A percentile compares a stretch with the other conserved stretches of the same genome.
Evolutionary conservation across 64 coral and sea anemone genomes (phyloP).

Genomic region (Pocillopora verrucosa): DNA sequence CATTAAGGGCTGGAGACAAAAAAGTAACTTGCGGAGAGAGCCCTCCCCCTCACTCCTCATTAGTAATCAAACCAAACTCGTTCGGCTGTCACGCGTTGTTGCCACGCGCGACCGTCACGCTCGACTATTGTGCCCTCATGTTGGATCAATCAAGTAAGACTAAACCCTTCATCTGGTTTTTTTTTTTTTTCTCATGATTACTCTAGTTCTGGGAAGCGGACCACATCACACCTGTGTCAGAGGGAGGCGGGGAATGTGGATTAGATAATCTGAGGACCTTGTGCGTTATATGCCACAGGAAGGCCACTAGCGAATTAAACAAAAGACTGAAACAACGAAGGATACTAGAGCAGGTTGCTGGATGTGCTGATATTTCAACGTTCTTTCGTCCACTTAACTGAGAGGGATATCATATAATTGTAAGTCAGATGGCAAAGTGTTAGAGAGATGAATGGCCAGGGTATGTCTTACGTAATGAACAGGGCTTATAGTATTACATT

Average conservation of each 20-base stretch:
- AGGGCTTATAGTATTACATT: too few species aligned
- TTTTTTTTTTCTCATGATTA: background rate
- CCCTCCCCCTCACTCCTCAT: too few species aligned
- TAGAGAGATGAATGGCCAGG: too few species aligned
- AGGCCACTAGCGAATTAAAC: constrained; percentile 69
- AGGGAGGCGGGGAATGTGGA: constrained; percentile 95
- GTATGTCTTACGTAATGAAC: too few species aligned
- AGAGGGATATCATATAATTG: background rate
- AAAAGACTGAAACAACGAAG: constrained; percentile 65
- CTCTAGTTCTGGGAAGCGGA: constrained; percentile 98
- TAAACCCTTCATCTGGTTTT: background rate
- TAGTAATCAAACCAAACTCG: too few species aligned
- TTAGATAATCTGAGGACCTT: constrained; percentile 85
- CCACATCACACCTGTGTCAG: constrained; percentile 87
- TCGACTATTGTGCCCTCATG: too few species aligned
- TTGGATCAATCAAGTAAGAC: too few species aligned
- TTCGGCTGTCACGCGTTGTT: too few species aligned
- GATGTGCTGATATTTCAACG: constrained; percentile 54
- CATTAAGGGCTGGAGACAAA: too few species aligned
- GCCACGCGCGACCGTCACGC: too few species aligned
- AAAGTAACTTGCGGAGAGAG: too few species aligned
- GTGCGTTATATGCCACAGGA: constrained; percentile 88
- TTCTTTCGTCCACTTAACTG: constrained; percentile 52
- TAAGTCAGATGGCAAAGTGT: background rate
- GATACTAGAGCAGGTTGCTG: constrained; percentile 24